These are phyloP conservation scores for Ia io DNA, from an alignment of 2,113 vertebrate genomes.

Conservation along the genomic window DNA sequence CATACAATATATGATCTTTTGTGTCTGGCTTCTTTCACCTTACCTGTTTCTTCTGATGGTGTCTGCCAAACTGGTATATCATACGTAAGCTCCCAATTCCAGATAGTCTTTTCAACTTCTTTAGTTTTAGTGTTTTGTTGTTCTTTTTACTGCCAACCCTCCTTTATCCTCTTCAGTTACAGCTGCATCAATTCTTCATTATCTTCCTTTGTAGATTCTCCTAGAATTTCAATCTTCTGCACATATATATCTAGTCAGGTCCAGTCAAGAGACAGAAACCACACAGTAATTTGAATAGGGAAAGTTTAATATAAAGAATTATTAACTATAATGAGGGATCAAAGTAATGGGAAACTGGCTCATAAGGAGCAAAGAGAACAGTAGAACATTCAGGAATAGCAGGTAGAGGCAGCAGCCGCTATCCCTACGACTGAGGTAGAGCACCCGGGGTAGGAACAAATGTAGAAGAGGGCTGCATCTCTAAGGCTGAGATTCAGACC, in stretches of 20 bases:
- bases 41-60: slow-evolving; percentile 90
- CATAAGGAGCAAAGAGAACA: not conserved
- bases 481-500: not conserved
- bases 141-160: not conserved
- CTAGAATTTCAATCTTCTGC: slow-evolving; percentile 88
- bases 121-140: slow-evolving; percentile 91
- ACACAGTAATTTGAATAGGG: not conserved
- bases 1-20: not conserved
- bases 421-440: not conserved
- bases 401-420: not conserved
- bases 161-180: slow-evolving; percentile 88
- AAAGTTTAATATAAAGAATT: not conserved
- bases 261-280: not conserved
- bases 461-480: not conserved
- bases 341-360: not conserved
- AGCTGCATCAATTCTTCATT: slow-evolving; percentile 85
- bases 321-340: not conserved
- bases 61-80: slow-evolving; percentile 94
- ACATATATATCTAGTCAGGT: not conserved
- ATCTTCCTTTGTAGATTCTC: slow-evolving; percentile 84
- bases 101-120: slow-evolving; percentile 93
- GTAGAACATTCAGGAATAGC: not conserved
- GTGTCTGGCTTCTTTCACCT: slow-evolving; percentile 55
- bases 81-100: slow-evolving; percentile 94
- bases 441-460: not conserved